These are phyloP conservation scores for Galerucella pusilla DNA, from an alignment of 2,888 invertebrate genomes.

Conservation along the genomic window DNA sequence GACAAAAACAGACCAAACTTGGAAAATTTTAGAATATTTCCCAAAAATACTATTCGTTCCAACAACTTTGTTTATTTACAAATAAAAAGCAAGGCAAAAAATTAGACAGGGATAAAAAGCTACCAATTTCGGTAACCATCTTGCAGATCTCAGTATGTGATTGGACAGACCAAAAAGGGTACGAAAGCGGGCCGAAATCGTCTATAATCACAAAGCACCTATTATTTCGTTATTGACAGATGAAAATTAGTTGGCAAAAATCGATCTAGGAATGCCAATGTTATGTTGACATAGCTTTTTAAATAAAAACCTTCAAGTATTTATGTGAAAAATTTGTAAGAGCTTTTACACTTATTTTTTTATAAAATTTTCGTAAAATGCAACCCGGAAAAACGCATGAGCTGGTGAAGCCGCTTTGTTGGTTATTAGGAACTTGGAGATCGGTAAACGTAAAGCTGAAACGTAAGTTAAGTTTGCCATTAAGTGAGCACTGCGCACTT, in stretches of 20 bases:
- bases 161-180: no score
- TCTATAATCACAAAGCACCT: no score
- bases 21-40: no score
- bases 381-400: conserved; percentile 29
- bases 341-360: neutral
- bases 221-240: neutral
- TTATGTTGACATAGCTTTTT: neutral
- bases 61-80: no score
- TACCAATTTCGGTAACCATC: no score
- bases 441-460: conserved; percentile 15
- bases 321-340: conserved; percentile 8
- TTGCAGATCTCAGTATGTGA: no score
- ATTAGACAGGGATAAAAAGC: no score
- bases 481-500: neutral
- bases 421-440: conserved; percentile 38
- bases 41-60: no score
- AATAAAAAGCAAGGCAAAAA: no score
- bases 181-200: no score
- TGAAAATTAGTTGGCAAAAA: neutral
- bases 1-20: no score
- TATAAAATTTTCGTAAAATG: conserved; percentile 26
- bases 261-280: neutral
- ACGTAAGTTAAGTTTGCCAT: conserved; percentile 6
- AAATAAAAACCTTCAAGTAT: neutral
- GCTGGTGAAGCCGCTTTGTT: conserved; percentile 34